Conservation (phyloP, 2,888 invertebrate genomes). For the Philonicus albiceps region DNA sequence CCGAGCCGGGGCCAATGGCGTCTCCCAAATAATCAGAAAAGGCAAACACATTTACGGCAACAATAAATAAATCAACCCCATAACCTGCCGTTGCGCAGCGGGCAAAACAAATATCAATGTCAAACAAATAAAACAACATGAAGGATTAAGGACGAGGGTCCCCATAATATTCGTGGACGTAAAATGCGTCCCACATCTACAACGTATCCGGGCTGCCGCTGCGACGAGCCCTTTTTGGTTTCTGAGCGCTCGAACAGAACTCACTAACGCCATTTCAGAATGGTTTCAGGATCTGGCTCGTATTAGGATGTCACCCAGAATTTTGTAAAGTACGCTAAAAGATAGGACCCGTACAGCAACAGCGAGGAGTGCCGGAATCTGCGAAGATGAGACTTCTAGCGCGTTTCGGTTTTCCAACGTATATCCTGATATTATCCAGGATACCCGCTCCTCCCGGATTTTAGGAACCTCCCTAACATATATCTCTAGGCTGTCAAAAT, state of each 20-base stretch:
- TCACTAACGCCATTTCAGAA: neutral
- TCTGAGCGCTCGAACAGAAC: neutral
- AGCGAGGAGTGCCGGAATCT: neutral
- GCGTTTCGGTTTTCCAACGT: neutral
- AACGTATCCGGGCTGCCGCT: neutral
- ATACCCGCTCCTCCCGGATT: neutral
- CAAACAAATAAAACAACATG: conserved; percentile 24
- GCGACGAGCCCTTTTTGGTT: neutral
- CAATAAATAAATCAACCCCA: conserved; percentile 30
- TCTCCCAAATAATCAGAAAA: conserved; percentile 14
- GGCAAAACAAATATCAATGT: conserved; percentile 32
- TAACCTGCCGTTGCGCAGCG: neutral
- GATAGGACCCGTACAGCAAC: neutral
- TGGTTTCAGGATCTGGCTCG: neutral
- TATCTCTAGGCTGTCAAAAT: conserved; percentile 41
- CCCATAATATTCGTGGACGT: neutral
- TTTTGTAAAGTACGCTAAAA: neutral
- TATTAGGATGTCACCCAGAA: conserved; percentile 23
- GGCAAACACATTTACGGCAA: conserved; percentile 8
- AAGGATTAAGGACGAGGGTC: conserved; percentile 26
- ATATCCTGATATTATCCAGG: neutral
- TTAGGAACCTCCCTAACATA: conserved; percentile 2
- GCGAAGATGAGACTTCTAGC: neutral
- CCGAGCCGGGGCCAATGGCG: neutral
- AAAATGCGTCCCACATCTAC: conserved; percentile 7